A percentile compares a stretch with the other conserved stretches of the same genome.
Conservation (phyloP, 2,797 vertebrate species). For the Labroides dimidiatus region DNA sequence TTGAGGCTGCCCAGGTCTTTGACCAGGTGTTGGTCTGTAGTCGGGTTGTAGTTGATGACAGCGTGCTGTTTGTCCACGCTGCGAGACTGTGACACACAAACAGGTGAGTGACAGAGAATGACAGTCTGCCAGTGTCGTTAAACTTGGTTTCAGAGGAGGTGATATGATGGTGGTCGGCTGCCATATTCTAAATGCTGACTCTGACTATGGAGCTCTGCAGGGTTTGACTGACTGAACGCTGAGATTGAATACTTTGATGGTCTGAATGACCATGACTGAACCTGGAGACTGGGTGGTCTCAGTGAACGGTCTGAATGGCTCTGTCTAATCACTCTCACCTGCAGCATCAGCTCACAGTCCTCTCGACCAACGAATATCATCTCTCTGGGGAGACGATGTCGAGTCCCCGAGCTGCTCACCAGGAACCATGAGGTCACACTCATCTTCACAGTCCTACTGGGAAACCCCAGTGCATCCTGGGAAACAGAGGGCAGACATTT, state of each 20-base stretch:
- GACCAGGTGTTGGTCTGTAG: constrained; percentile 93
- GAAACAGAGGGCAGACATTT: constrained; percentile 30
- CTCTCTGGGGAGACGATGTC: constrained; percentile 94
- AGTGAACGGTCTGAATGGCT: not conserved
- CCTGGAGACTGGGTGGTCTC: too few relatives aligned
- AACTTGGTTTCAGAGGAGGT: too few relatives aligned
- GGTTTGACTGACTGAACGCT: too few relatives aligned
- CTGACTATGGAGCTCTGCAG: too few relatives aligned
- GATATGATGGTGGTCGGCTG: too few relatives aligned
- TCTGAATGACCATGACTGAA: too few relatives aligned
- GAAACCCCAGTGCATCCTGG: constrained; percentile 79
- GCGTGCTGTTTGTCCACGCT: constrained; percentile 98
- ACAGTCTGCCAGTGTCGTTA: too few relatives aligned
- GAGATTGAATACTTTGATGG: too few relatives aligned
- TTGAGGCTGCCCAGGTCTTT: constrained; percentile 97
- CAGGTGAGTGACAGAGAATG: not conserved
- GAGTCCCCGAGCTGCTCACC: constrained; percentile 96
- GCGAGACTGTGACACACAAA: constrained; percentile 86
- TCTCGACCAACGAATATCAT: constrained; percentile 99
- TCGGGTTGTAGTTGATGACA: constrained; percentile 94
- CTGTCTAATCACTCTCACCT: constrained; percentile 78
- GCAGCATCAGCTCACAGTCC: constrained; percentile 98
- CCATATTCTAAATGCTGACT: too few relatives aligned
- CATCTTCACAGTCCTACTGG: constrained; percentile 87
- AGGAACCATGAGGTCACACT: constrained; percentile 99